Conservation (phyloP, 2,797 vertebrate genomes). For the Fringilla coelebs region DNA sequence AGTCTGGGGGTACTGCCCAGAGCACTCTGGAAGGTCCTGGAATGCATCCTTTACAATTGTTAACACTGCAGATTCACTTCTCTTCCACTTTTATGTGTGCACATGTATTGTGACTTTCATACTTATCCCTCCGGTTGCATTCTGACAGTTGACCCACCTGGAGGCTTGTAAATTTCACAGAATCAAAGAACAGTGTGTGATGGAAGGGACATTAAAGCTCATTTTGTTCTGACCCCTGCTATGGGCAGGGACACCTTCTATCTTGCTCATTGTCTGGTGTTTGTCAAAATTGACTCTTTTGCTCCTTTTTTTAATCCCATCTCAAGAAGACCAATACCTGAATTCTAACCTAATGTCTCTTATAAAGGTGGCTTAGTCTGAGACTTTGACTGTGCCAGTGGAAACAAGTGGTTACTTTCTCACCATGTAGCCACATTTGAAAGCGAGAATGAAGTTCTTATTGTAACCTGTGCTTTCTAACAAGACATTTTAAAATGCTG, state of each 20-base stretch:
- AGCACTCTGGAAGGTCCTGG: neutral
- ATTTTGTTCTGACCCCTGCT: neutral
- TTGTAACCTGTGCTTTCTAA: neutral
- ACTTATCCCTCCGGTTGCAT: neutral
- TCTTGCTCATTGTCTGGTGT: neutral
- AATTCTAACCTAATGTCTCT: neutral
- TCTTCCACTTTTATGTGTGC: neutral
- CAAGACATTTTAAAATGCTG: neutral
- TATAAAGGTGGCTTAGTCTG: neutral
- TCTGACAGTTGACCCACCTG: neutral
- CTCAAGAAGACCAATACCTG: neutral
- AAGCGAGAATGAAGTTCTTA: neutral
- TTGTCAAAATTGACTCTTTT: neutral
- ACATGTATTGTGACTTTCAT: neutral
- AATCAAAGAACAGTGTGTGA: neutral
- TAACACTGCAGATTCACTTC: neutral
- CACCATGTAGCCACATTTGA: neutral
- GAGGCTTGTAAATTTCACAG: neutral
- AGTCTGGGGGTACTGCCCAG: neutral
- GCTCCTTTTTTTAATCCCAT: neutral
- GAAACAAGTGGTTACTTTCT: neutral
- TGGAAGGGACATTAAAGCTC: neutral
- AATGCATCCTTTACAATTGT: neutral
- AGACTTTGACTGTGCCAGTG: too few species aligned
- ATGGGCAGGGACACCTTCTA: neutral